Base-by-base conservation (phyloP, 2,797 vertebrate species). In the Eospalax fontanierii region DNA sequence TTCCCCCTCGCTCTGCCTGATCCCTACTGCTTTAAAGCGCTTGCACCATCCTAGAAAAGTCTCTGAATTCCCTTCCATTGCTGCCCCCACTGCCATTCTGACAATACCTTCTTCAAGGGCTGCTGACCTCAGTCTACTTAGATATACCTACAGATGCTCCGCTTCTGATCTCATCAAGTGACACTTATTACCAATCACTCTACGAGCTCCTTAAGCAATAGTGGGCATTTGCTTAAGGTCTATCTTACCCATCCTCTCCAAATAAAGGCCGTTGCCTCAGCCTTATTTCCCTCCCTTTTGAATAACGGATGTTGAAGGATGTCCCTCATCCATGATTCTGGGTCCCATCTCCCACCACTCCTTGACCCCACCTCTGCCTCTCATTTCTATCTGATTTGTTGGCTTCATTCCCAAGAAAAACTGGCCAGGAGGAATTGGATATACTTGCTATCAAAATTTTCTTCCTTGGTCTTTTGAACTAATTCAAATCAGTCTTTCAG, bases 381-480 rank as follows among this genome's bases (percentile, higher is more conserved):
- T 76, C 73, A 59, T 24, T 75, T 26, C 61, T 16, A 71, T 30
- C 66, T 59, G 70, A 14, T 28, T 70, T 68, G 22, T 84, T 73
- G 80, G n/a, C 30, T 75, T 6, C 70, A 24, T 16, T 86, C 89
- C 75, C 89, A 15, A 87, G 71, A 65, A 81, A 90, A 88, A 14
- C 26, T 86, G 24, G 33, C 50, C 65, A 21, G 26, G 50, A 59
- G 18, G 18, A 75, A 54, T 9, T 85, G 18, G 33, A 4, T 63
- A 35, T 33, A 81, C 40, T 81, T 22, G 38, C 33, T 43, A 12
- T 80, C 65, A 78, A 50, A 78, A 16, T 89, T 65, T 61, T 21
- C 78, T 33, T 33, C 59, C 21, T 90, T 80, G 24, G 28, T 35
- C 68, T 82, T 59, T 86, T 66, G 43, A 71, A 28, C 73, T 35